Conservation (phyloP, 92 coral and sea anemone genomes). For the Phenganax stokvisi region DNA sequence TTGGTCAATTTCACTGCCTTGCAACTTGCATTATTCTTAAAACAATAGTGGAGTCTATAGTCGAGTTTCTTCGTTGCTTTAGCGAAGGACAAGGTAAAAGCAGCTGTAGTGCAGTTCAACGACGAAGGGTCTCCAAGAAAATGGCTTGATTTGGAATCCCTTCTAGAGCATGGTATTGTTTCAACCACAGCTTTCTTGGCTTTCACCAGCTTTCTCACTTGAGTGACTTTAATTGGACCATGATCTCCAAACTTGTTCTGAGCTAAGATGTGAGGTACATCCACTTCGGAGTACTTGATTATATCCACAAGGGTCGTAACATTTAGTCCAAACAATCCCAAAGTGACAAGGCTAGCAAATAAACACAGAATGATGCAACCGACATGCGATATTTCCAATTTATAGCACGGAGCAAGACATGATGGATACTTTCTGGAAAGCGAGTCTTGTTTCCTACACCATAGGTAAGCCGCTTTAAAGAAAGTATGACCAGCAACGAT, state of each 20-base stretch:
- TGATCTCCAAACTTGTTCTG: not conserved
- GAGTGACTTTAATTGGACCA: not conserved
- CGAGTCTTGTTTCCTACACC: slow-evolving; percentile 27
- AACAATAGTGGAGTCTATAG: slow-evolving; percentile 22
- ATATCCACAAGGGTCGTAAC: slow-evolving; percentile 17
- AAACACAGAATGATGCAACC: slow-evolving; percentile 18
- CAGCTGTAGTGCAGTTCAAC: slow-evolving; percentile 24
- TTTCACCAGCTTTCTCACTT: slow-evolving; percentile 24
- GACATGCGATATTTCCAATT: slow-evolving; percentile 11
- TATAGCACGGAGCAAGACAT: slow-evolving; percentile 23
- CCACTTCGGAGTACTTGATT: slow-evolving; percentile 19
- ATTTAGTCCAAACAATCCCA: slow-evolving; percentile 21
- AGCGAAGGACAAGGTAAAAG: slow-evolving; percentile 8
- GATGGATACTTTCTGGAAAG: slow-evolving; percentile 30
- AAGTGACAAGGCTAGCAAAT: slow-evolving; percentile 20
- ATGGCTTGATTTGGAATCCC: not conserved
- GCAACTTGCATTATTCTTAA: not conserved
- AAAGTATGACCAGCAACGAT: slow-evolving; percentile 14
- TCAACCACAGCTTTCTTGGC: not conserved
- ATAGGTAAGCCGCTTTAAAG: slow-evolving; percentile 26
- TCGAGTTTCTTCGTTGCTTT: not conserved
- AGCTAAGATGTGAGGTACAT: slow-evolving; percentile 30
- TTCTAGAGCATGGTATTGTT: slow-evolving; percentile 2
- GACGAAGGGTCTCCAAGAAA: slow-evolving; percentile 19
- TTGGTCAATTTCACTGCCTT: slow-evolving; percentile 6